Conservation (phyloP, 2,113 vertebrate genomes). For the Myrmophylax atrothorax region DNA sequence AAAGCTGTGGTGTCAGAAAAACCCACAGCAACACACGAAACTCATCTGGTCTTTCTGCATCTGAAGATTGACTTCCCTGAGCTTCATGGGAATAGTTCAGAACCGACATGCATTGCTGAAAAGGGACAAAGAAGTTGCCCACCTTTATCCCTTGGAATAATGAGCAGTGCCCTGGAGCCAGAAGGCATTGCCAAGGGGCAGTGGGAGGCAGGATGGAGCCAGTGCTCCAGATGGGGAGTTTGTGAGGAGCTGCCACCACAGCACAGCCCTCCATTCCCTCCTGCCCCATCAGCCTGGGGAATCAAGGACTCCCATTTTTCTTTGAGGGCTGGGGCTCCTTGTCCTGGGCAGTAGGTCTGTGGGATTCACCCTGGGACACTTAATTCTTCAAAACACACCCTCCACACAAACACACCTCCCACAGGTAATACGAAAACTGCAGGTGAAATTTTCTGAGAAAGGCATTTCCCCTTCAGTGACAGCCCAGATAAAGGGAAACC, state of each 20-base stretch:
- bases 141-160: not conserved
- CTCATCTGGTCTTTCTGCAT: not conserved
- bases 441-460: not conserved
- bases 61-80: not conserved
- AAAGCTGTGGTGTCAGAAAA: not conserved
- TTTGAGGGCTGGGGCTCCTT: not conserved
- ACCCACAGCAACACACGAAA: not conserved
- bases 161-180: not conserved
- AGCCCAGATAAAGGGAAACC: not conserved
- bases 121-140: not conserved
- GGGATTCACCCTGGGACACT: not conserved
- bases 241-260: not conserved
- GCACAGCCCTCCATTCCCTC: fast-evolving
- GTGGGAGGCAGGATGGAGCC: not conserved
- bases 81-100: not conserved
- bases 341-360: not conserved
- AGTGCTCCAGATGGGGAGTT: fast-evolving
- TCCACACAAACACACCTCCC: not conserved
- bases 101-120: fast-evolving
- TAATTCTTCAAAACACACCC: not conserved
- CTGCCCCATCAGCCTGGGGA: fast-evolving
- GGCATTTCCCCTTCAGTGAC: not conserved
- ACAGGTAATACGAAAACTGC: not conserved
- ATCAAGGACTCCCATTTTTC: not conserved
- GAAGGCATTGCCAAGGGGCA: fast-evolving